Evolutionary conservation across 1,140 invertebrate species (phyloP).

Genomic region (Pogonomyrmex californicus): DNA sequence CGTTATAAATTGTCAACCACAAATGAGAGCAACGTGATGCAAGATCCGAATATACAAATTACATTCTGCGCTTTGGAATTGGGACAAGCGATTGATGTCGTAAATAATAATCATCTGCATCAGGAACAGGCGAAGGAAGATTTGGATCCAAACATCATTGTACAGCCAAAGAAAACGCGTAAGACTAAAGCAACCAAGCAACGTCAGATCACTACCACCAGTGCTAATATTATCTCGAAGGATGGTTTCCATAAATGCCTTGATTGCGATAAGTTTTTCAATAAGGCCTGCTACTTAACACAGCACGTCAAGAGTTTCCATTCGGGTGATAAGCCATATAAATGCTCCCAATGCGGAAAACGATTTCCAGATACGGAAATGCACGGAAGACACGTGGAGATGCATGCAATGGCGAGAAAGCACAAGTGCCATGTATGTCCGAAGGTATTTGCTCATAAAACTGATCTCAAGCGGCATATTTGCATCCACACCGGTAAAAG

Average conservation of each 20-base stretch:
- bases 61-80: conserved; percentile 29
- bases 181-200: conserved; percentile 78
- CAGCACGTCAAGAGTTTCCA: conserved; percentile 97
- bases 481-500: conserved; percentile 94
- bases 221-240: conserved; percentile 81
- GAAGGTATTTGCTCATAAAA: conserved; percentile 97
- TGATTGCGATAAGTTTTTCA: conserved; percentile 94
- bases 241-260: conserved; percentile 91
- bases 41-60: conserved; percentile 79
- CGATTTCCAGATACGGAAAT: conserved; percentile 90
- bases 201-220: conserved; percentile 75
- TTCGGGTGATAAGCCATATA: conserved; percentile 94
- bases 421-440: conserved; percentile 96
- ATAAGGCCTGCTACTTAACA: conserved; percentile 94
- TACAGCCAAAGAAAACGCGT: conserved; percentile 67
- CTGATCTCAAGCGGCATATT: conserved; percentile 95
- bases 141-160: conserved; percentile 73
- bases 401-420: conserved; percentile 93
- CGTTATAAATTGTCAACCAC: conserved; percentile 84
- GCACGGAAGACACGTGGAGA: conserved; percentile 91
- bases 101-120: conserved; percentile 81
- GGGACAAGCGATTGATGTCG: conserved; percentile 68
- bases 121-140: conserved; percentile 73
- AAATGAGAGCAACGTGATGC: conserved; percentile 79
- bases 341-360: conserved; percentile 94